Evolutionary conservation across 2,888 invertebrate genomes (phyloP), one percentile per base, ranked within the genome.

Genomic region (Lissonota sp.): DNA sequence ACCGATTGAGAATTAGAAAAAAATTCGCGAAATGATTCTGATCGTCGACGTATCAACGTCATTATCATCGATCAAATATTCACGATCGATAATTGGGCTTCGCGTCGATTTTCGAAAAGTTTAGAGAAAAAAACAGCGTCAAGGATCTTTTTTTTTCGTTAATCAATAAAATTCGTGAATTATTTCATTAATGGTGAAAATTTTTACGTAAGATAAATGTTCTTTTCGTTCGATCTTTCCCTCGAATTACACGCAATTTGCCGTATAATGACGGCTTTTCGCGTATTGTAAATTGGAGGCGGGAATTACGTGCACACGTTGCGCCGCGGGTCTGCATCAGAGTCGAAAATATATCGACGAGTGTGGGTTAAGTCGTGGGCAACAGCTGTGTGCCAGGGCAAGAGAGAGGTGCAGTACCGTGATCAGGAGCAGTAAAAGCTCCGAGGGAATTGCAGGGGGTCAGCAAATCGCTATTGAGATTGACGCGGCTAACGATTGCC

Each of bases 401-500:
- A 49, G 14, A 26, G 51, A 46, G 51, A 63, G 46, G 55, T 49
- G 71, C 42, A 39, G 67, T 76, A 42, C 55, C 67, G 80, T 76
- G 76, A 72, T 76, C 60, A 57, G 49, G 72, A 76, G 76, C 67
- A 72, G 66, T 80, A 76, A 80, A 76, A 80, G 67, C 76, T 44
- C 69, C 57, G 46, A 58, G 49, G 26, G 42, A 76, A 80, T 72
- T 57, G 37, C 57, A 26, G 66, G 62, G n/a, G 26, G 49, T 44
- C 51, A 63, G 57, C 58, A 66, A 71, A 80, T 62, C 71, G 66
- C 53, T 76, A 76, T 72, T 66, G 58, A 72, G 76, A 76, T 80
- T 67, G 62, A 76, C 76, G 76, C n/a, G n/a, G n/a, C 26, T 76
- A 72, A 80, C 46, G 60, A 42, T n/a, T 55, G 74, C 60, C 26